Evolutionary conservation across 2,113 vertebrate genomes (phyloP), one percentile per base, ranked within the genome.

Genomic region (Trinectes maculatus): DNA sequence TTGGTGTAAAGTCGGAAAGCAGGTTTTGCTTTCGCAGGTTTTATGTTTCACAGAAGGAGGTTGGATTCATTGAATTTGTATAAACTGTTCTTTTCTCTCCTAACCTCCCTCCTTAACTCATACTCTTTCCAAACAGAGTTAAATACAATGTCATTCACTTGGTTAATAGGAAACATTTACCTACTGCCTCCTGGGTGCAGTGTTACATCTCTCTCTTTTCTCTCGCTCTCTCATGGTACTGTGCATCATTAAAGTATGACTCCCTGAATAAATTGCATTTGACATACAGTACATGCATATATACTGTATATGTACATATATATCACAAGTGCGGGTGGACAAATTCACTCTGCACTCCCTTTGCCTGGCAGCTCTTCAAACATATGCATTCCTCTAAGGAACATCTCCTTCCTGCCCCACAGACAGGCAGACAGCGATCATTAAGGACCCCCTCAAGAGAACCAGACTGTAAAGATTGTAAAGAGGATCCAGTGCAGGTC

Each of bases 381-480:
- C 68, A 10, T 33, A 28, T 58, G 39, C 57, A 42, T 56, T 63
- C 42, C 77, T 74, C 64, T 33, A 43, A 53, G 73, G 61, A 75
- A 58, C 9, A 6, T 48, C 33, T 54, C 33, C 43, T 67, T 58
- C 75, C 69, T 62, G 52, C 46, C 53, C 54, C 21, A 26, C 73
- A 79, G 61, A 69, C 55, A 70, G 33, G 8, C 40, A 74, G 58
- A 12, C 72, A 44, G 55, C 65, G 63, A 67, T 71, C 84, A 67
- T 65, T 74, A 64, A 81, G 82, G 78, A 66, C 55, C 79, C 58
- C 91, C 89, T 89, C 87, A 85, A 62, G 55, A 52, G 44, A 80
- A 53, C 53, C 75, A 57, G 61, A 44, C 64, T 69, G 51, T 18
- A 55, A 48, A 37, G 68, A 58, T 42, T 58, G 28, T 55, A 53